A percentile compares a stretch with the other conserved stretches of the same genome.
These are phyloP conservation scores for Eupeodes latifasciatus DNA, from an alignment of 2,888 invertebrate species.

Conservation along the genomic window DNA sequence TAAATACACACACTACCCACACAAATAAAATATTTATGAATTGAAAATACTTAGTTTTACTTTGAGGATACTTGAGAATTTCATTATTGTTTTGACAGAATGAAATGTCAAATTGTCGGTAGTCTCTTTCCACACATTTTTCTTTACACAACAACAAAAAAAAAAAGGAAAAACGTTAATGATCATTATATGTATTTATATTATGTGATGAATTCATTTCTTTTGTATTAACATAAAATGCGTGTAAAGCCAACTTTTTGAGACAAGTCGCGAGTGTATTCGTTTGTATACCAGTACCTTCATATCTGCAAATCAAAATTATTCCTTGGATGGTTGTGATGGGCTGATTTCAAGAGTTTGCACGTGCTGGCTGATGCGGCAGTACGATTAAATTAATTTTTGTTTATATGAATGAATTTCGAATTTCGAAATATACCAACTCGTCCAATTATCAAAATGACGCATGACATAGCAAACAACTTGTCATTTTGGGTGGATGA, in stretches of 20 bases:
- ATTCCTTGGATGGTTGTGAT: slow-evolving; percentile 4
- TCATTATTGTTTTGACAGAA: slow-evolving; percentile 22
- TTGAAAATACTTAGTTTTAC: slow-evolving; percentile 47
- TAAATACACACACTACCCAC: neutral
- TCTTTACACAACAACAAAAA: neutral
- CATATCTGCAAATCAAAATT: slow-evolving; percentile 58
- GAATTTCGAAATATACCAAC: slow-evolving; percentile 24
- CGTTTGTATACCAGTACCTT: neutral
- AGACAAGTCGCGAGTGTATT: neutral
- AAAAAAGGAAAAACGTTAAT: neutral
- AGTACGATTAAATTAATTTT: slow-evolving; percentile 43
- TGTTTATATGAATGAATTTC: slow-evolving; percentile 37
- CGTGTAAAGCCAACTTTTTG: slow-evolving; percentile 40
- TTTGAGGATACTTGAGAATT: slow-evolving; percentile 55
- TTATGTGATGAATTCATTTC: slow-evolving; percentile 47
- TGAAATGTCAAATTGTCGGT: slow-evolving; percentile 65
- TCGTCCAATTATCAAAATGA: slow-evolving; percentile 57
- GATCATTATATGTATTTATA: slow-evolving; percentile 31
- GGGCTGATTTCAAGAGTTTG: slow-evolving; percentile 61
- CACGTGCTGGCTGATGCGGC: slow-evolving; percentile 49
- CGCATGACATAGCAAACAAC: slow-evolving; percentile 60
- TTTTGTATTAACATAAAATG: slow-evolving; percentile 62
- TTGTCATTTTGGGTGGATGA: slow-evolving; percentile 23
- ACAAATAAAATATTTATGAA: slow-evolving; percentile 40
- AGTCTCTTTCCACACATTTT: neutral